Conservation (phyloP, 2,888 invertebrate genomes). For the Dicycla oo region DNA sequence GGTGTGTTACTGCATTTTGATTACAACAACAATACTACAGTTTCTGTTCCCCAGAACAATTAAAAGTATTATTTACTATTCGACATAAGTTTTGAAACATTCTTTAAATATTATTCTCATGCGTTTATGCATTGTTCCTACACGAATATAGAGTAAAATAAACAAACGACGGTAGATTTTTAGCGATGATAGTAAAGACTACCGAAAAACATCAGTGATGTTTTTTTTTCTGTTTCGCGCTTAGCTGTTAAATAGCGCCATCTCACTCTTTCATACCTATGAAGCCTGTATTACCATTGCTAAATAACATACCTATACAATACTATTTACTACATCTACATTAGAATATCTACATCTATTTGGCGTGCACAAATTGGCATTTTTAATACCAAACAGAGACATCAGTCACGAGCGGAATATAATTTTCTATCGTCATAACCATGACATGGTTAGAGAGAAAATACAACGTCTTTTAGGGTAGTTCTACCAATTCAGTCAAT, state of each 20-base stretch:
- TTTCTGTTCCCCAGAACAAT: slow-evolving; percentile 39
- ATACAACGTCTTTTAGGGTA: slow-evolving; percentile 57
- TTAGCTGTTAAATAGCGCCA: slow-evolving; percentile 9
- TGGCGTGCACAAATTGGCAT: slow-evolving; percentile 62
- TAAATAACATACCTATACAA: slow-evolving; percentile 35
- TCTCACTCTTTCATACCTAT: slow-evolving; percentile 2
- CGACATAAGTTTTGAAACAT: slow-evolving; percentile 26
- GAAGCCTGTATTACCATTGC: slow-evolving; percentile 30
- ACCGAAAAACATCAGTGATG: not conserved
- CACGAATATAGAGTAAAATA: slow-evolving; percentile 49
- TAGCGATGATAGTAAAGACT: slow-evolving; percentile 11
- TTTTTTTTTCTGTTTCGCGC: slow-evolving; percentile 9
- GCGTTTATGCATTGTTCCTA: slow-evolving; percentile 53
- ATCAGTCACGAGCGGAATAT: slow-evolving; percentile 59
- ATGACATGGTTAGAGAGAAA: slow-evolving; percentile 47
- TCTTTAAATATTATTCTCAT: slow-evolving; percentile 44
- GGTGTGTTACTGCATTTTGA: slow-evolving; percentile 34
- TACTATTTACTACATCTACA: slow-evolving; percentile 39
- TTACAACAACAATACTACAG: slow-evolving; percentile 32
- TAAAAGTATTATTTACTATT: slow-evolving; percentile 32
- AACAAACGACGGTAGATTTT: slow-evolving; percentile 14
- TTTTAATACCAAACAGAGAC: slow-evolving; percentile 59
- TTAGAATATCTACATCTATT: slow-evolving; percentile 59
- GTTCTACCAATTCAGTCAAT: slow-evolving; percentile 61
- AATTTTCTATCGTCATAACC: slow-evolving; percentile 52